These are phyloP conservation scores for Jordanella pulchra DNA, from an alignment of 2,797 vertebrate genomes.

Conservation along the genomic window DNA sequence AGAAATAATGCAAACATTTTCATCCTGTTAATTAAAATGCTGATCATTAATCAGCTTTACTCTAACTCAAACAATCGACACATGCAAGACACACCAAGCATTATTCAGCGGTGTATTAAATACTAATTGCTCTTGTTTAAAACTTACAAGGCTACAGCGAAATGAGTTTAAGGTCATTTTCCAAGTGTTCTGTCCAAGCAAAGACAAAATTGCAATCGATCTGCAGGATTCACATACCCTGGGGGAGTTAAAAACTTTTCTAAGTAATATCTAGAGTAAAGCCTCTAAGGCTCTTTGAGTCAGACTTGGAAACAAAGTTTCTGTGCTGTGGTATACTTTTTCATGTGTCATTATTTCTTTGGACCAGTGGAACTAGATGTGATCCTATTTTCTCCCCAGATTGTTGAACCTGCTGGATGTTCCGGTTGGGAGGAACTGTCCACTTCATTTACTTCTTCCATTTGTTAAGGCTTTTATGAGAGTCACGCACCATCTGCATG, in stretches of 20 bases:
- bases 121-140: not conserved
- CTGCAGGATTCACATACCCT: slow-evolving; percentile 15
- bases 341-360: slow-evolving; percentile 59
- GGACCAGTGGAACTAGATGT: slow-evolving; percentile 58
- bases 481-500: slow-evolving; percentile 70
- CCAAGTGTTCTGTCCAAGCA: slow-evolving; percentile 9
- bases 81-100: not conserved
- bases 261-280: slow-evolving; percentile 29
- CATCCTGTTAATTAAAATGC: slow-evolving; percentile 40
- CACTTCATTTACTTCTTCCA: slow-evolving; percentile 68
- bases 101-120: not conserved
- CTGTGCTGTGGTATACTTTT: slow-evolving; percentile 50
- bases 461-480: slow-evolving; percentile 68
- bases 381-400: slow-evolving; percentile 62
- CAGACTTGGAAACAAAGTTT: slow-evolving; percentile 41
- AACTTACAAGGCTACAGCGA: slow-evolving; percentile 4
- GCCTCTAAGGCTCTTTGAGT: slow-evolving; percentile 34
- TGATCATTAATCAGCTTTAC: slow-evolving; percentile 58
- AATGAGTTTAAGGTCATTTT: slow-evolving; percentile 12
- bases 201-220: slow-evolving; percentile 34
- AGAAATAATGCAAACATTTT: slow-evolving; percentile 73
- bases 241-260: slow-evolving; percentile 24
- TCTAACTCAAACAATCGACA: slow-evolving; percentile 9
- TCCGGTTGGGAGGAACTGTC: slow-evolving; percentile 66
- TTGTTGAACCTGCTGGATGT: slow-evolving; percentile 63